phyloP scores from a whole-genome alignment of 2,888 invertebrate species.

The Oxyteleia sp. region DNA sequence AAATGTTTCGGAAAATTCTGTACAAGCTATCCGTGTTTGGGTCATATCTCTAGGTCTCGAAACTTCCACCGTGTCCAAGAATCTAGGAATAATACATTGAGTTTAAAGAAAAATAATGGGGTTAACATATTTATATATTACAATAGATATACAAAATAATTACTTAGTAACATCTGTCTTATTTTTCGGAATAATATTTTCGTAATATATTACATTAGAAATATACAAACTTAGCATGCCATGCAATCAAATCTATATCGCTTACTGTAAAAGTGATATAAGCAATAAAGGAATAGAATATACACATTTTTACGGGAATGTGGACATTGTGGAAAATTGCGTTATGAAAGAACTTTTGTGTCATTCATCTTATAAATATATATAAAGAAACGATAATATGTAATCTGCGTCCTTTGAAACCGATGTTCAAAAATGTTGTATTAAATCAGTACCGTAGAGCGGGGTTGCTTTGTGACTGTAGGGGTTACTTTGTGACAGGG shows the following conservation, averaged over 20 bases:
- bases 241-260: neutral
- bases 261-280: neutral
- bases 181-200: neutral
- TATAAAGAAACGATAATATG: no score
- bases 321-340: neutral
- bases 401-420: no score
- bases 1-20: constrained; percentile 86
- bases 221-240: neutral
- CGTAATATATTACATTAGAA: neutral
- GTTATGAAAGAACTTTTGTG: neutral
- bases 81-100: constrained; percentile 78
- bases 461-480: no score
- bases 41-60: constrained; percentile 88
- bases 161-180: no score
- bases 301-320: neutral
- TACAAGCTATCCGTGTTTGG: constrained; percentile 87
- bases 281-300: neutral
- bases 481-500: no score
- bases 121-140: neutral
- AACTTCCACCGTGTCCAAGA: constrained; percentile 86
- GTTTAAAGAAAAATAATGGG: neutral
- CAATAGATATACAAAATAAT: no score
- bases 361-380: no score
- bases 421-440: no score
- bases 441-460: no score